Evolutionary conservation across 2,113 vertebrate genomes (phyloP).

Genomic region (Oncorhynchus clarkii): DNA sequence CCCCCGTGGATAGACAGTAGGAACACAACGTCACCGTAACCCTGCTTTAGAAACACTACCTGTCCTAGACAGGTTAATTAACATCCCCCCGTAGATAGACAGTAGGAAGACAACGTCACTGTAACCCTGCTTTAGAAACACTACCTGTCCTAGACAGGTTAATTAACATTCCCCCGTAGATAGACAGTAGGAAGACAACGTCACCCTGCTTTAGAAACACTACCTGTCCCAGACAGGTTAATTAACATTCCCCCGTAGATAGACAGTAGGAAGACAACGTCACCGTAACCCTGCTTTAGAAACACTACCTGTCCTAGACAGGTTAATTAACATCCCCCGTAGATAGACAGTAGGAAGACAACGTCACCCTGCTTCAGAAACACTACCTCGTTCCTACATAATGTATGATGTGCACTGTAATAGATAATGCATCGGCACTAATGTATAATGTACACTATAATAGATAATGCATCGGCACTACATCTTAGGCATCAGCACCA

Average conservation of each 20-base stretch:
- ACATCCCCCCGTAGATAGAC: conserved; percentile 33
- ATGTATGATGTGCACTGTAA: neutral
- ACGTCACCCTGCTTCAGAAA: neutral
- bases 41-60: neutral
- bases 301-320: neutral
- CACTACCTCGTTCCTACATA: neutral
- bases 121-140: neutral
- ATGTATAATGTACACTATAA: neutral
- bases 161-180: no score
- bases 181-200: no score
- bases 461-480: no score
- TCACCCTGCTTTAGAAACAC: no score
- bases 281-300: neutral
- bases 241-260: neutral
- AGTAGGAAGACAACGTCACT: neutral
- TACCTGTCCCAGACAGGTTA: no score
- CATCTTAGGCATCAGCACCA: no score
- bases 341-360: conserved; percentile 28
- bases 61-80: neutral
- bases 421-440: no score
- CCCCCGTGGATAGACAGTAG: no score
- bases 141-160: neutral
- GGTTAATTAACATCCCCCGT: conserved; percentile 2
- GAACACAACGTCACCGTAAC: neutral
- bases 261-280: no score